phyloP scores from a whole-genome alignment of 2,888 invertebrate genomes.

The Candidula unifasciata region DNA sequence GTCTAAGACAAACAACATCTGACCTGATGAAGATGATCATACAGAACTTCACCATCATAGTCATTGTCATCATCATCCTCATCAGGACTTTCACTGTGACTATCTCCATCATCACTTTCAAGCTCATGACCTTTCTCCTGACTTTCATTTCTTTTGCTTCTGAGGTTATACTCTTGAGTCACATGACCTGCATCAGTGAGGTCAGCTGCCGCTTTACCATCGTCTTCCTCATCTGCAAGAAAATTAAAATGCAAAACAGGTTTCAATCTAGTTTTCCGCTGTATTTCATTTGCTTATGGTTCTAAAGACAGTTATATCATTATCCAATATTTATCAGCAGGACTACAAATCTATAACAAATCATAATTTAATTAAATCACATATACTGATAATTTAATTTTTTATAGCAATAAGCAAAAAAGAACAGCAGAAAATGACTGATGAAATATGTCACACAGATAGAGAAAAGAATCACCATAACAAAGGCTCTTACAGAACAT shows the following conservation, averaged over 20 bases:
- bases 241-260: neutral
- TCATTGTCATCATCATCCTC: conserved; percentile 36
- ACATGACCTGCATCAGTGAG: neutral
- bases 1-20: neutral
- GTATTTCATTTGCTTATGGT: too few species aligned
- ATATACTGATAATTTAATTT: too few species aligned
- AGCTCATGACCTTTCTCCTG: neutral
- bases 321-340: too few species aligned
- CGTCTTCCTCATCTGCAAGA: neutral
- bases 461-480: too few species aligned
- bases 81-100: conserved; percentile 32
- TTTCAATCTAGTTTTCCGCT: too few species aligned
- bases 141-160: neutral
- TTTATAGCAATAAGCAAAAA: too few species aligned
- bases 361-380: too few species aligned
- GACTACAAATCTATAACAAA: too few species aligned
- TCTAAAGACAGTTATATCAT: too few species aligned
- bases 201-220: neutral
- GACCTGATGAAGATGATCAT: conserved; percentile 59
- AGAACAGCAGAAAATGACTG: too few species aligned
- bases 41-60: conserved; percentile 38
- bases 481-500: too few species aligned
- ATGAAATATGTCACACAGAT: too few species aligned
- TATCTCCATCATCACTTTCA: conserved; percentile 48
- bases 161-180: neutral